phyloP scores from a whole-genome alignment of 1,140 invertebrate species.

The Drosophila orosa region DNA sequence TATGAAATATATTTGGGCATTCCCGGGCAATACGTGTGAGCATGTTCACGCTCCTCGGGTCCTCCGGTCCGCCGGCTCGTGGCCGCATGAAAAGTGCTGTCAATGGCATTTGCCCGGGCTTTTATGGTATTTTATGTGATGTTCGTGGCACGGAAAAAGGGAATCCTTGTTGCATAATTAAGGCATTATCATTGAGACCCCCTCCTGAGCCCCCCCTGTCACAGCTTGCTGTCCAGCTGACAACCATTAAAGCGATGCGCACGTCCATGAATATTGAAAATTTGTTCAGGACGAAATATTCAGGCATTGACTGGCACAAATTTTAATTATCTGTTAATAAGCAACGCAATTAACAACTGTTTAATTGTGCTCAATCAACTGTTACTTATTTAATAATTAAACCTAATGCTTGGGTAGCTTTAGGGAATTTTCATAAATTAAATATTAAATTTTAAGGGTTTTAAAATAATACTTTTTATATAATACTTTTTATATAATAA shows the following conservation, averaged over 20 bases:
- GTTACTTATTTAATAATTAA: not conserved
- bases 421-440: not conserved
- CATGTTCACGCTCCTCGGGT: conserved; percentile 29
- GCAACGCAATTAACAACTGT: not conserved
- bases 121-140: conserved; percentile 72
- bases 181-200: conserved; percentile 50
- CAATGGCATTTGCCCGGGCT: conserved; percentile 57
- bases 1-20: conserved; percentile 74
- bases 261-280: conserved; percentile 46
- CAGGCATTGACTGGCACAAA: conserved; percentile 24
- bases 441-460: not conserved
- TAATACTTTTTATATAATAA: too few species aligned
- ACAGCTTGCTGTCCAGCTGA: conserved; percentile 4
- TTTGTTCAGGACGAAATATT: conserved; percentile 7
- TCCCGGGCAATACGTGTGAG: conserved; percentile 58
- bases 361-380: not conserved
- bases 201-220: conserved; percentile 7
- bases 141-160: conserved; percentile 49
- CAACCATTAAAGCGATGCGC: conserved; percentile 36
- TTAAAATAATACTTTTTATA: too few species aligned
- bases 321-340: conserved; percentile 8
- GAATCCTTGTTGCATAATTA: conserved; percentile 63
- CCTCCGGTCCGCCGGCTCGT: conserved; percentile 4
- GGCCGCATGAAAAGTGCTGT: conserved; percentile 53
- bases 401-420: not conserved